These are phyloP conservation scores for Apis laboriosa DNA, from an alignment of 1,140 invertebrate species.

Conservation along the genomic window DNA sequence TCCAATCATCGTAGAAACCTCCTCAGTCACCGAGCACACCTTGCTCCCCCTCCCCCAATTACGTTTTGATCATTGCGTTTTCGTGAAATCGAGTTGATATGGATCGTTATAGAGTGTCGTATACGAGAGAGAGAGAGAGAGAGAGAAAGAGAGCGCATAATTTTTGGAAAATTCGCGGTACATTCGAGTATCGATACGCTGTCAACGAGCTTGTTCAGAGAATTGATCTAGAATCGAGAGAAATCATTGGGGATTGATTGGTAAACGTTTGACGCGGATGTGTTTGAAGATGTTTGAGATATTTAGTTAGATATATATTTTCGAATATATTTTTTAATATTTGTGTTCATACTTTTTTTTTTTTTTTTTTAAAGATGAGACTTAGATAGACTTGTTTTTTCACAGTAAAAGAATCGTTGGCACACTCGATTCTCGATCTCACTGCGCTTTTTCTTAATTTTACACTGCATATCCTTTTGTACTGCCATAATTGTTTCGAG, in stretches of 20 bases:
- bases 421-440: background rate
- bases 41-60: background rate
- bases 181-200: background rate
- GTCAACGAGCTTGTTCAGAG: background rate
- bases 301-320: no score
- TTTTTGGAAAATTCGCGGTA: background rate
- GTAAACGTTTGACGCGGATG: no score
- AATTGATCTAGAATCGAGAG: background rate
- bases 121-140: no score
- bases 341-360: no score
- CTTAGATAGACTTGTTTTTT: no score
- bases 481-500: background rate
- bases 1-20: constrained; percentile 2
- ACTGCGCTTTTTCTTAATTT: background rate
- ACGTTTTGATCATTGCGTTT: background rate
- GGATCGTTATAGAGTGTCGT: no score
- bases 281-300: no score
- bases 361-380: no score
- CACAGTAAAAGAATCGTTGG: background rate
- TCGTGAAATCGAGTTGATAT: no score
- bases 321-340: no score
- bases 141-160: background rate
- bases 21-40: constrained; percentile 30
- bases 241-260: no score
- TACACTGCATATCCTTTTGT: no score